Base-by-base conservation (phyloP, 2,888 invertebrate species). In the Drosophila lacicola region DNA sequence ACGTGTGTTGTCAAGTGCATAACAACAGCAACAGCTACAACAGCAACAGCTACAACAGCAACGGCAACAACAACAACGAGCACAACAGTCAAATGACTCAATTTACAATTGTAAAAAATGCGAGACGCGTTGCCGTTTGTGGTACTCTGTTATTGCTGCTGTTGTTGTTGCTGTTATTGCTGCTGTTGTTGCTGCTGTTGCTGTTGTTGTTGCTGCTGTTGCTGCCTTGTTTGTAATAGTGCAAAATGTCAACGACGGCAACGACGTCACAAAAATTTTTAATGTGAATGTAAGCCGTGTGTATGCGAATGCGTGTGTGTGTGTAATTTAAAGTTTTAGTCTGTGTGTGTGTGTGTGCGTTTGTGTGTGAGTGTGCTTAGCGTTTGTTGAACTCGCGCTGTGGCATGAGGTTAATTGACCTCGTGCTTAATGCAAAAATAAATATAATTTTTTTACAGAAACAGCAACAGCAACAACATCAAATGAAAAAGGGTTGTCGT, bases 371-470 rank as follows among this genome's bases (percentile, higher is more conserved):
- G 65, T 75, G 68, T 75, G 72, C 69, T 65, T 82, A 76, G 88
- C 90, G 90, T 90, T 91, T 90, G 89, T 90, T 90, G 90, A 90
- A 90, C 90, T 89, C 81, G 68, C 66, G 74, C 66, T 75, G 71
- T 77, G 83, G 89, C 82, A 82, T 85, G 85, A 83, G 90, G 89
- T 90, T 91, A 90, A 90, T 91, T 90, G 91, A 90, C 90, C 91
- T 90, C 91, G 91, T 90, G 90, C 90, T 86, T 82, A 90, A 91
- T 87, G 88, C 81, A 90, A 79, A 88, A 85, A 81, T 89, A 85
- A 85, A 85, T 85, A 87, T 82, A 87, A 79, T 80, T 83, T 86
- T 77, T 70, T 73, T 58, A 47, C 42, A 61, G 36, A 34, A 49
- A 34, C 50, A 42, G 21, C 72, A 44, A 6, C 64, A 66, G 34